phyloP scores from a whole-genome alignment of 1,140 invertebrate species.

The Ditylenchus dipsaci region DNA sequence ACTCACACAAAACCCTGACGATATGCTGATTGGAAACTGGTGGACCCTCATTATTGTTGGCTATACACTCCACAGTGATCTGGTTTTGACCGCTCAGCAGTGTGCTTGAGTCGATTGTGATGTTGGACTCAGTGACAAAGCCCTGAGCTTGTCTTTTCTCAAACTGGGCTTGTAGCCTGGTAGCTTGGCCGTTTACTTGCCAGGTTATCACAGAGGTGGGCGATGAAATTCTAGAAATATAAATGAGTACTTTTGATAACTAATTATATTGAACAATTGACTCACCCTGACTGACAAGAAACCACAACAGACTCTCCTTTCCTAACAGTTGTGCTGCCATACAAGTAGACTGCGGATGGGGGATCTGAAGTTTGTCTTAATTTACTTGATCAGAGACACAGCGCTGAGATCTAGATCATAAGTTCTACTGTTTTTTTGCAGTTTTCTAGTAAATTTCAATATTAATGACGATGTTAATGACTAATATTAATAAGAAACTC shows the following conservation, averaged over 20 bases:
- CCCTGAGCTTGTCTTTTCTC: slow-evolving; percentile 30
- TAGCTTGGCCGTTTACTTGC: slow-evolving; percentile 37
- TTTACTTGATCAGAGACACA: too few species aligned
- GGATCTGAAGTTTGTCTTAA: slow-evolving; percentile 41
- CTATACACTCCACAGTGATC: slow-evolving; percentile 49
- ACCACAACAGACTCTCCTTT: slow-evolving; percentile 40
- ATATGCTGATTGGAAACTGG: slow-evolving; percentile 48
- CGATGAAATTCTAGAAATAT: slow-evolving; percentile 23
- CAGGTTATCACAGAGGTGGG: slow-evolving; percentile 29
- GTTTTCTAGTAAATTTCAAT: too few species aligned
- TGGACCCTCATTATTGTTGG: slow-evolving; percentile 50
- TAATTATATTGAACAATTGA: background rate
- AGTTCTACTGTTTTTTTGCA: too few species aligned
- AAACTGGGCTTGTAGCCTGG: slow-evolving; percentile 33
- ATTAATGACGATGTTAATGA: too few species aligned
- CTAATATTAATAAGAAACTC: too few species aligned
- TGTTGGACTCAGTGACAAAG: slow-evolving; percentile 39
- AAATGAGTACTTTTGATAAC: background rate
- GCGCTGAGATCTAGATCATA: too few species aligned
- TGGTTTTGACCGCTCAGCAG: slow-evolving; percentile 45
- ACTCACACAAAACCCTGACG: slow-evolving; percentile 45
- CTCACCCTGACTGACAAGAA: slow-evolving; percentile 32
- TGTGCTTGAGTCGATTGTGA: slow-evolving; percentile 35
- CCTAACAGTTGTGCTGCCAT: slow-evolving; percentile 35
- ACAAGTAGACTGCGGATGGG: slow-evolving; percentile 37